phyloP scores from a whole-genome alignment of 1,140 invertebrate genomes.

The Drosophila sechellia region DNA sequence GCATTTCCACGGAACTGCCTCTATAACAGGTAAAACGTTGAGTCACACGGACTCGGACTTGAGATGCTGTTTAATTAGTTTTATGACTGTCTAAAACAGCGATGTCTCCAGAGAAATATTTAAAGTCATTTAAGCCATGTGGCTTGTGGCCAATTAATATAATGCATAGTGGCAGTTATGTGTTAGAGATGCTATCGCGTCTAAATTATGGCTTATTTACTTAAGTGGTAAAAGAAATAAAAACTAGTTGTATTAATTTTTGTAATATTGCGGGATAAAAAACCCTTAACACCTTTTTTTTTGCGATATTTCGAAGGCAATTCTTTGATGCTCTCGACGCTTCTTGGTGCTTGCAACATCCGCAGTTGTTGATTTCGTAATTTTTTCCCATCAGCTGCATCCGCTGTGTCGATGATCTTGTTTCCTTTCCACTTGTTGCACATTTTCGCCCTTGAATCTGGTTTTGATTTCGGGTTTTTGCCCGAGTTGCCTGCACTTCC shows the following conservation, averaged over 20 bases:
- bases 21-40: constrained; percentile 9
- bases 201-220: constrained; percentile 13
- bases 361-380: constrained; percentile 21
- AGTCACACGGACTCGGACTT: constrained; percentile 7
- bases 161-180: constrained; percentile 25
- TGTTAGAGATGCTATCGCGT: constrained; percentile 7
- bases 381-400: constrained; percentile 53
- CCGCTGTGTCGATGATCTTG: constrained; percentile 65
- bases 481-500: constrained; percentile 59
- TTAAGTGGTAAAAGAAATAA: not conserved
- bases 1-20: constrained; percentile 3
- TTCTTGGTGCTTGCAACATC: constrained; percentile 50
- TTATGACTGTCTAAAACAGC: constrained; percentile 12
- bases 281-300: constrained; percentile 21
- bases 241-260: not conserved
- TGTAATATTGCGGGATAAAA: not conserved
- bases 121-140: constrained; percentile 23
- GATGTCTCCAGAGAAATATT: constrained; percentile 20
- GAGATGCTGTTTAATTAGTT: constrained; percentile 32
- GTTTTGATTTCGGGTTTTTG: constrained; percentile 61
- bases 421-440: constrained; percentile 47
- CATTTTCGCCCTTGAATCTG: constrained; percentile 60
- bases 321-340: constrained; percentile 31
- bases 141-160: constrained; percentile 33
- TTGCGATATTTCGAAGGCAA: constrained; percentile 7